A percentile compares a stretch with the other conserved stretches of the same genome.
Evolutionary conservation across 2,797 vertebrate species (phyloP).

Genomic region (Esox masquinongy): DNA sequence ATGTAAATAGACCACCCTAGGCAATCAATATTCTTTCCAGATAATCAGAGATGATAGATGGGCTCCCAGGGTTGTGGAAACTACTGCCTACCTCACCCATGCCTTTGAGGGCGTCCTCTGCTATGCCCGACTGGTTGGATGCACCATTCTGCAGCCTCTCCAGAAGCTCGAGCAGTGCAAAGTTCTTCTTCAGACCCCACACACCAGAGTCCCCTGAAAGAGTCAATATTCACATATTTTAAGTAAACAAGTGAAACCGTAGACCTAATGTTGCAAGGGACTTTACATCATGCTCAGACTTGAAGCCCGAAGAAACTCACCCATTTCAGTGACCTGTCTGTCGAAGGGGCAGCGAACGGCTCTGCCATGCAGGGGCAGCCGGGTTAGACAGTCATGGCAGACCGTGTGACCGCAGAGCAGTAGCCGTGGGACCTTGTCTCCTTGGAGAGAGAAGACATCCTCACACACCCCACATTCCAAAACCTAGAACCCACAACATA

Average conservation of each 20-base stretch:
- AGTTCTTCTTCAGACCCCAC: constrained; percentile 98
- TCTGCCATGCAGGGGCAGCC: constrained; percentile 91
- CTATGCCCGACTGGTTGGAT: constrained; percentile 84
- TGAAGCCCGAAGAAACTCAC: constrained; percentile 67
- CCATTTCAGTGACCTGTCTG: constrained; percentile 94
- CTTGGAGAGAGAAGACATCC: constrained; percentile 97
- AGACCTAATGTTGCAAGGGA: not conserved
- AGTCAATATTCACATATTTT: not conserved
- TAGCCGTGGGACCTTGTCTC: constrained; percentile 96
- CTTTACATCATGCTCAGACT: not conserved
- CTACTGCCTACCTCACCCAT: constrained; percentile 87
- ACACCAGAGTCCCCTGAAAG: constrained; percentile 92
- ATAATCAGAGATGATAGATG: not conserved
- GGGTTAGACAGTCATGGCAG: constrained; percentile 95
- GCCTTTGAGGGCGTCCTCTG: constrained; percentile 85
- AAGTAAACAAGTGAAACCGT: not conserved
- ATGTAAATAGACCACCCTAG: no score
- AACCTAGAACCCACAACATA: constrained; percentile 70
- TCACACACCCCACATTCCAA: constrained; percentile 97
- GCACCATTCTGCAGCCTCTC: constrained; percentile 96
- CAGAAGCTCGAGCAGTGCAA: constrained; percentile 93
- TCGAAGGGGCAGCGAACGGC: constrained; percentile 96
- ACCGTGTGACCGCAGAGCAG: constrained; percentile 95
- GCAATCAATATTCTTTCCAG: not conserved
- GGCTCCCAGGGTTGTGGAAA: not conserved